A percentile compares a stretch with the other conserved stretches of the same genome.
Conservation (phyloP, 2,888 invertebrate species). For the Ceraclea dissimilis region DNA sequence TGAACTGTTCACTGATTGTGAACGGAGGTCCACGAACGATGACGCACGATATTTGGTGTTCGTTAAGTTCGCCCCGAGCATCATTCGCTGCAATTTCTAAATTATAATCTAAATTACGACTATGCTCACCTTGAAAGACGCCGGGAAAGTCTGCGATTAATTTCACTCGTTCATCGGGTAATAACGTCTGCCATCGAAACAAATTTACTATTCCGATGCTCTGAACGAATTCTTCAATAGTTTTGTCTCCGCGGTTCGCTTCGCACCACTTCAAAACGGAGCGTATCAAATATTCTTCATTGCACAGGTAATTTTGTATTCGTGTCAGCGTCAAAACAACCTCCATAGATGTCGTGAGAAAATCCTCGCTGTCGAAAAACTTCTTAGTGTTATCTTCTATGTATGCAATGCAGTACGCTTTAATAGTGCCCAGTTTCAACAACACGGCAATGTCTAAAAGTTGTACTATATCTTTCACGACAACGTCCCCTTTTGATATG, state of each 20-base stretch:
- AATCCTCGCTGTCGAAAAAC: conserved; percentile 13
- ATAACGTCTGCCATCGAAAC: not conserved
- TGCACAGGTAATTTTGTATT: conserved; percentile 8
- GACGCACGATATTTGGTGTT: not conserved
- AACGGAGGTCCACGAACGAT: not conserved
- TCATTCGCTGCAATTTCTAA: not conserved
- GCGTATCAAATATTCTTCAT: conserved; percentile 11
- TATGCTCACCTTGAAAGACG: not conserved
- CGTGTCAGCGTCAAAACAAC: conserved; percentile 9
- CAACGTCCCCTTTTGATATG: not conserved
- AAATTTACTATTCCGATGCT: not conserved
- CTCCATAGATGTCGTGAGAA: conserved; percentile 6
- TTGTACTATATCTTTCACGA: conserved; percentile 6
- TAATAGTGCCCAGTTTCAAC: conserved; percentile 1
- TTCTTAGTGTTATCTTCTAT: conserved; percentile 17
- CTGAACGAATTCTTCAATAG: not conserved
- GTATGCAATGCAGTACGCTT: conserved; percentile 11
- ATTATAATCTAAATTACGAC: not conserved
- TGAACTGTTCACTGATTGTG: not conserved
- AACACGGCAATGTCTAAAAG: conserved; percentile 14
- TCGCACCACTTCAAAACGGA: conserved; percentile 8
- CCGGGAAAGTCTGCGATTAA: not conserved
- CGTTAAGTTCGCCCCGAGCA: not conserved
- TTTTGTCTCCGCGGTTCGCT: not conserved
- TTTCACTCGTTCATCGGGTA: not conserved